These are phyloP conservation scores for Neoarius graeffei DNA, from an alignment of 2,113 vertebrate genomes.

Conservation along the genomic window DNA sequence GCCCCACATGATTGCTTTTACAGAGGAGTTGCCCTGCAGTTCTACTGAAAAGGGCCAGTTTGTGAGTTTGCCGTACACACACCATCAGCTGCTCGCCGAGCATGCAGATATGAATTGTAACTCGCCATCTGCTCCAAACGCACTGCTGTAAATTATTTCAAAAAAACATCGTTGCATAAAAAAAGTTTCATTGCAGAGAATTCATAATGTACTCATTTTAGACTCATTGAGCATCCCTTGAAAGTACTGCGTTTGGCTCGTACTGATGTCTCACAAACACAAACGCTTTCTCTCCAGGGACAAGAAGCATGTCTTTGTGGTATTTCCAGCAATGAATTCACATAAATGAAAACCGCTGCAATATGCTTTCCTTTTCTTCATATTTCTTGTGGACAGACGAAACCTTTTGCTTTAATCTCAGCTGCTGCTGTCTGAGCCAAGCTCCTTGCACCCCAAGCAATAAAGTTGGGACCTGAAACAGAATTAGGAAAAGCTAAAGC, in stretches of 20 bases:
- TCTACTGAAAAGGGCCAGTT: slow-evolving; percentile 1
- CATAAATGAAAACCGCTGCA: background rate
- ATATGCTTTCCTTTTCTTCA: background rate
- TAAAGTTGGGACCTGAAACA: background rate
- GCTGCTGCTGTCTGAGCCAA: background rate
- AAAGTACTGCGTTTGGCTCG: background rate
- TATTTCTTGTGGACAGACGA: slow-evolving; percentile 6
- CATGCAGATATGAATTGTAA: background rate
- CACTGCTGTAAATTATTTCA: background rate
- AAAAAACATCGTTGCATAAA: background rate
- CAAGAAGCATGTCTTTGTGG: slow-evolving; percentile 14
- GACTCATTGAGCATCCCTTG: background rate
- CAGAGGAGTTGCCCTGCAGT: slow-evolving; percentile 38
- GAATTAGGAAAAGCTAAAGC: slow-evolving; percentile 4
- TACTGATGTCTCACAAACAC: background rate
- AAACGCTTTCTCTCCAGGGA: slow-evolving; percentile 7
- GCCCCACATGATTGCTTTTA: slow-evolving; percentile 35
- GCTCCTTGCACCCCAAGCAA: slow-evolving; percentile 7
- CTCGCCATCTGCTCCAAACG: slow-evolving; percentile 2
- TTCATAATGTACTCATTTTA: slow-evolving; percentile 5
- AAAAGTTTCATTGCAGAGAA: background rate
- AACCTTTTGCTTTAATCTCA: slow-evolving; percentile 24
- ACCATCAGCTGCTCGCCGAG: slow-evolving; percentile 3
- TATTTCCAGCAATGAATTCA: slow-evolving; percentile 25
- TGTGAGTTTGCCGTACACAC: slow-evolving; percentile 7